phyloP scores from a whole-genome alignment of 1,140 invertebrate species.

The Drosophila asahinai region DNA sequence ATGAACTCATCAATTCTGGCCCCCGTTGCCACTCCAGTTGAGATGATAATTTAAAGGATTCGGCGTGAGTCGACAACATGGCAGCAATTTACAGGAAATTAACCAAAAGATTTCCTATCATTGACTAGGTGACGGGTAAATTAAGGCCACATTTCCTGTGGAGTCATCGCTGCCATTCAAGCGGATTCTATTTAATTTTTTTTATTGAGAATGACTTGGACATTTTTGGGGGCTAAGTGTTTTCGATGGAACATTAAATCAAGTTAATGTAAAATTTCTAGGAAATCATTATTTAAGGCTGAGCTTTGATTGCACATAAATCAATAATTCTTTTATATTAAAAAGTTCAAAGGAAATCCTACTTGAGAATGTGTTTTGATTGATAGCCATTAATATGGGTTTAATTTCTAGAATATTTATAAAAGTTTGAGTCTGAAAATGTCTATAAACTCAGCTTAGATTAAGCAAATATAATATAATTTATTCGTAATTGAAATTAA shows the following conservation, averaged over 20 bases:
- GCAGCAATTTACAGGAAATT: slow-evolving; percentile 58
- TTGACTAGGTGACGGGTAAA: slow-evolving; percentile 46
- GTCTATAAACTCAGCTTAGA: neutral
- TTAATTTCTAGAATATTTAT: neutral
- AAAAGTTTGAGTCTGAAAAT: neutral
- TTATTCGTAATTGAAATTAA: no score
- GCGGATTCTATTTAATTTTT: slow-evolving; percentile 17
- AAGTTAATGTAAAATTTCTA: slow-evolving; percentile 8
- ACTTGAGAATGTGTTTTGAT: neutral
- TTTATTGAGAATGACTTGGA: slow-evolving; percentile 3
- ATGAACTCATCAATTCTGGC: slow-evolving; percentile 52
- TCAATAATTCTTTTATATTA: neutral
- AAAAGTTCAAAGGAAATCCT: neutral
- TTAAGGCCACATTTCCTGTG: slow-evolving; percentile 7
- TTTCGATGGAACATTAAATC: slow-evolving; percentile 5
- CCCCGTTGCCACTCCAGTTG: slow-evolving; percentile 20
- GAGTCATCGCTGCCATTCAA: slow-evolving; percentile 25
- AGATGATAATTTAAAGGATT: slow-evolving; percentile 51
- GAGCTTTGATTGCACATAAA: slow-evolving; percentile 14
- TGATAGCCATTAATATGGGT: neutral
- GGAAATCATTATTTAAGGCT: slow-evolving; percentile 3
- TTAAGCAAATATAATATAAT: no score
- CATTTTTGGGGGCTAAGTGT: slow-evolving; percentile 9
- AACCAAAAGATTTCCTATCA: slow-evolving; percentile 55
- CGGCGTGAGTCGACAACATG: slow-evolving; percentile 42